A percentile compares a stretch with the other conserved stretches of the same genome.
phyloP scores from a whole-genome alignment of 2,888 invertebrate species.

The Harpagoxenus sublaevis region DNA sequence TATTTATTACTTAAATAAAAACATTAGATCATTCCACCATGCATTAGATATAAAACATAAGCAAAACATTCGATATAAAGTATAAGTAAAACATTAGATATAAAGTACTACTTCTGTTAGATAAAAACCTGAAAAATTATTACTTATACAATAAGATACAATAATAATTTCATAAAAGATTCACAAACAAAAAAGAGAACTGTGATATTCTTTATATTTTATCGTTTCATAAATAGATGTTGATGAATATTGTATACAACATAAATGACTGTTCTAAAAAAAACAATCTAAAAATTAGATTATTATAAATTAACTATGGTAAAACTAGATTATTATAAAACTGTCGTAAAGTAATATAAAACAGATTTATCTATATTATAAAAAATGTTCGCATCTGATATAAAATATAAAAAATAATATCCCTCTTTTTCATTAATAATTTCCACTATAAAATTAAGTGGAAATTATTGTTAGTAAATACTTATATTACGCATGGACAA shows the following conservation, averaged over 20 bases:
- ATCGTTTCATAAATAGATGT: not conserved
- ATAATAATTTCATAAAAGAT: conserved; percentile 24
- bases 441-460: conserved; percentile 48
- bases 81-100: not conserved
- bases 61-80: not conserved
- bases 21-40: no score
- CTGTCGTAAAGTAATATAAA: not conserved
- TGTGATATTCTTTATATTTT: conserved; percentile 8
- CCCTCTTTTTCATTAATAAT: conserved; percentile 60
- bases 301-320: not conserved
- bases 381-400: not conserved
- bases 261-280: not conserved
- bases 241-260: not conserved
- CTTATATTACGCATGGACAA: conserved; percentile 68
- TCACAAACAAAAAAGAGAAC: not conserved
- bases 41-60: not conserved
- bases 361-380: not conserved
- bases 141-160: conserved; percentile 45
- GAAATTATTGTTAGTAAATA: conserved; percentile 41
- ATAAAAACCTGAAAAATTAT: conserved; percentile 44
- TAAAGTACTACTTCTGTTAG: not conserved
- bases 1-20: not conserved
- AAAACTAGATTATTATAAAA: not conserved
- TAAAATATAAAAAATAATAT: conserved; percentile 60
- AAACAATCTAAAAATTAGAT: not conserved